Evolutionary conservation across 37 sponge, comb jelly and placozoan genomes (phyloP).

Genomic region (Agelas oroides): DNA sequence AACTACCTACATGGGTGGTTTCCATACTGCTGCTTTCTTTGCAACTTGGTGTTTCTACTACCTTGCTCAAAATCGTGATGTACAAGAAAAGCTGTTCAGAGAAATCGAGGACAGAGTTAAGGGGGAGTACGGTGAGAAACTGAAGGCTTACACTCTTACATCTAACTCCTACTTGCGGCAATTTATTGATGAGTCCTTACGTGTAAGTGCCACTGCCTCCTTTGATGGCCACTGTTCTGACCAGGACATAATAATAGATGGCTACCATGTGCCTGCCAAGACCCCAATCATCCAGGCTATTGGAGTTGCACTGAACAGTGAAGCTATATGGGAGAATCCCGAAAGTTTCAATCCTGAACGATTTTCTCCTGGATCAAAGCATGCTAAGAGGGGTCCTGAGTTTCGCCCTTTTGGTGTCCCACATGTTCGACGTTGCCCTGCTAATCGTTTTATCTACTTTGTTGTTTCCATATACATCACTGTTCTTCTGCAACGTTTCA

Average conservation of each 20-base stretch:
- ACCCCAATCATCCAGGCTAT: constrained; percentile 57
- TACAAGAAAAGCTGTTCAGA: constrained; percentile 19
- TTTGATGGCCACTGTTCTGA: constrained; percentile 29
- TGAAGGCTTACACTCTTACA: constrained; percentile 30
- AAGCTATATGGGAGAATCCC: constrained; percentile 39
- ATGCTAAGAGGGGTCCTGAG: constrained; percentile 38
- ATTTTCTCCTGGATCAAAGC: constrained; percentile 34
- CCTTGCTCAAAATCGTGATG: constrained; percentile 35
- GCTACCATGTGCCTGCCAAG: constrained; percentile 46
- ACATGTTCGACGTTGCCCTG: constrained; percentile 47
- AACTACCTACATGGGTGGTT: constrained; percentile 33
- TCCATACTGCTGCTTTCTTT: constrained; percentile 36
- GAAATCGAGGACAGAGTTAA: constrained; percentile 18
- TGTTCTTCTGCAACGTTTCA: constrained; percentile 19
- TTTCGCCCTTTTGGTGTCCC: constrained; percentile 64
- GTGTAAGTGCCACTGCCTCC: constrained; percentile 8
- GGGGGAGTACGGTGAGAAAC: constrained; percentile 21
- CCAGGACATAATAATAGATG: constrained; percentile 31
- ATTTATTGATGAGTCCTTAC: constrained; percentile 38
- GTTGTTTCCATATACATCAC: constrained; percentile 38
- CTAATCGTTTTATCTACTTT: constrained; percentile 45
- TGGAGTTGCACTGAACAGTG: constrained; percentile 36
- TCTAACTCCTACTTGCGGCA: constrained; percentile 38
- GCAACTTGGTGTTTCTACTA: constrained; percentile 27
- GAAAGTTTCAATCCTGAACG: constrained; percentile 42